Percentiles rank a stretch among this genome's conserved stretches.
These are phyloP conservation scores for Coturnix japonica DNA, from an alignment of 2,113 vertebrate genomes.

Conservation along the genomic window DNA sequence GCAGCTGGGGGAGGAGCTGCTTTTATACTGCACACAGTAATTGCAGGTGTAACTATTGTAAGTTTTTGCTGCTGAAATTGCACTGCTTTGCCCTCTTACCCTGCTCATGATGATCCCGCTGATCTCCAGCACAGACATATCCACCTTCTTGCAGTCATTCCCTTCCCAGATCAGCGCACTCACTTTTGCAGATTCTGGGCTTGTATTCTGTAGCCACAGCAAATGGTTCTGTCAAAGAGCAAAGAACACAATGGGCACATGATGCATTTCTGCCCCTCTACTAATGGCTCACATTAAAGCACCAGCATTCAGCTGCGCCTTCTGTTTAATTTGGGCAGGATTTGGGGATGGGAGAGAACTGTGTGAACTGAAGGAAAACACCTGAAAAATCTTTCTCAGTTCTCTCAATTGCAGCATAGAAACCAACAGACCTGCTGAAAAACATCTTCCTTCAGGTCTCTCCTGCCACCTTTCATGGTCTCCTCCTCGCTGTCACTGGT, in stretches of 20 bases:
- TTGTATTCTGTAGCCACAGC: conserved; percentile 94
- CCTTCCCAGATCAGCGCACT: conserved; percentile 98
- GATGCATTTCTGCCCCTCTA: background rate
- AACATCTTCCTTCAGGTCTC: conserved; percentile 83
- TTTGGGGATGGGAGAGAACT: no score
- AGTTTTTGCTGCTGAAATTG: background rate
- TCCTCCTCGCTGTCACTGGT: conserved; percentile 89
- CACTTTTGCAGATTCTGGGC: conserved; percentile 92
- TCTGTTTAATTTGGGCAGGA: rapidly evolving
- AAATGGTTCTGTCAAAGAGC: conserved; percentile 84
- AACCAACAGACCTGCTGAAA: conserved; percentile 85
- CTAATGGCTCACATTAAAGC: rapidly evolving
- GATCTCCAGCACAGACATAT: conserved; percentile 97
- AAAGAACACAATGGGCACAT: background rate
- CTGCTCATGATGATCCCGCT: conserved; percentile 95
- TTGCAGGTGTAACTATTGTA: rapidly evolving
- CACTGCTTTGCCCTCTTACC: conserved; percentile 71
- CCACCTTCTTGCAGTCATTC: conserved; percentile 96
- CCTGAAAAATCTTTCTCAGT: rapidly evolving
- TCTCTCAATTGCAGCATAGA: background rate
- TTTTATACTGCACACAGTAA: rapidly evolving
- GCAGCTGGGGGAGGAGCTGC: background rate
- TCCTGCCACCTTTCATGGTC: conserved; percentile 60
- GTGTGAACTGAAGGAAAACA: background rate
- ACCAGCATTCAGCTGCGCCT: background rate